Conservation (phyloP, 2,113 vertebrate species). For the Chloropsis hardwickii region DNA sequence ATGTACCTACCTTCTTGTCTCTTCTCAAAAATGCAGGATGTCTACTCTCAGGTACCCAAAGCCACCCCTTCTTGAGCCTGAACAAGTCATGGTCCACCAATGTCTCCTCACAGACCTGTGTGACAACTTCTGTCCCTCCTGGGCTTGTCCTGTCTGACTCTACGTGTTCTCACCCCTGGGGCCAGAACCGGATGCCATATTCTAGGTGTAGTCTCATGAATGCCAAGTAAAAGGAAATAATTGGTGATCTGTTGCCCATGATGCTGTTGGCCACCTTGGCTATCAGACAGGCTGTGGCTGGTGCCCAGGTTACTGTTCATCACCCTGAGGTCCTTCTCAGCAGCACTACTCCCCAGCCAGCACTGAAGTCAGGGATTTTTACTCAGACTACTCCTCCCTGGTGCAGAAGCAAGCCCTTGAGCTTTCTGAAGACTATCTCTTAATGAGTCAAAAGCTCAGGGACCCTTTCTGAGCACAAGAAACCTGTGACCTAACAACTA, state of each 20-base stretch:
- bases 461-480: not conserved
- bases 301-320: not conserved
- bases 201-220: not conserved
- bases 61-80: accelerated
- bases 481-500: not conserved
- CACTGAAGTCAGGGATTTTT: not conserved
- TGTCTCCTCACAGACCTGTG: not conserved
- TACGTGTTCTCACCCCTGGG: not conserved
- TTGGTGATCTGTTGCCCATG: not conserved
- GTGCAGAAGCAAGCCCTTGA: not conserved
- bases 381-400: not conserved
- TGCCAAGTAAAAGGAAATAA: not conserved
- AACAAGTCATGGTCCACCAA: not conserved
- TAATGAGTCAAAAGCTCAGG: not conserved
- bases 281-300: not conserved
- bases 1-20: not conserved
- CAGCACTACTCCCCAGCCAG: not conserved
- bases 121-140: not conserved
- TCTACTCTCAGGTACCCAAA: not conserved
- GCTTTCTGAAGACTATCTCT: not conserved
- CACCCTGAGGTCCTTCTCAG: not conserved
- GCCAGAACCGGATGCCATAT: not conserved
- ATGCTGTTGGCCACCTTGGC: not conserved
- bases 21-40: not conserved
- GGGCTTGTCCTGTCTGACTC: not conserved